Percentiles rank a stretch among this genome's conserved stretches.
These are phyloP conservation scores for Protobothrops flavoviridis DNA, from an alignment of 2,113 vertebrate species.

Conservation along the genomic window DNA sequence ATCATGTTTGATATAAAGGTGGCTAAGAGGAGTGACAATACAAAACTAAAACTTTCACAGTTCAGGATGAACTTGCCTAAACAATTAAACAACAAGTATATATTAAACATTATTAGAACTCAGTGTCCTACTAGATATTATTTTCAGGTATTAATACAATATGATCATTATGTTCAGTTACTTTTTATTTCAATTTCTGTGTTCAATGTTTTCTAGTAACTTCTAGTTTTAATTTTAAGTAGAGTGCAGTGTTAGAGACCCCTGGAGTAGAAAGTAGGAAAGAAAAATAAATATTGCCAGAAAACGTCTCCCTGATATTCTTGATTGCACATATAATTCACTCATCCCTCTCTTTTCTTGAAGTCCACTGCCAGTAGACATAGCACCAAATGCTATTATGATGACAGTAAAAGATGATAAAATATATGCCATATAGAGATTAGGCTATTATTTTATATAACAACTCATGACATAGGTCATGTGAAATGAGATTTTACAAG, in stretches of 20 bases:
- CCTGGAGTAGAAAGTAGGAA: background rate
- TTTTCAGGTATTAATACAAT: background rate
- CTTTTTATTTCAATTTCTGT: background rate
- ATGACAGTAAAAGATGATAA: background rate
- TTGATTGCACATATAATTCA: background rate
- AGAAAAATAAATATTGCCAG: background rate
- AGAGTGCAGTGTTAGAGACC: background rate
- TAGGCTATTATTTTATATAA: background rate
- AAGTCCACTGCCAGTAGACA: fast-evolving
- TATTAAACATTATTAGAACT: background rate
- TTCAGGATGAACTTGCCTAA: background rate
- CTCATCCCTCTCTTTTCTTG: background rate
- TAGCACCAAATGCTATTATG: background rate
- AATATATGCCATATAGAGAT: background rate
- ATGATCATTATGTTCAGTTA: background rate
- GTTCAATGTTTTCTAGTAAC: fast-evolving
- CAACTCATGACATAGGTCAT: fast-evolving
- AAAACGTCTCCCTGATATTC: background rate
- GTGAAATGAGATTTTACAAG: background rate
- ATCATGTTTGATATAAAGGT: background rate
- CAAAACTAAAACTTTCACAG: background rate
- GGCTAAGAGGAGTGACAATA: background rate
- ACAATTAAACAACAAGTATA: background rate
- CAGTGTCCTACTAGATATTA: background rate
- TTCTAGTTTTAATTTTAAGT: background rate